These are phyloP conservation scores for Acrobasis suavella DNA, from an alignment of 2,888 invertebrate species.

Conservation along the genomic window DNA sequence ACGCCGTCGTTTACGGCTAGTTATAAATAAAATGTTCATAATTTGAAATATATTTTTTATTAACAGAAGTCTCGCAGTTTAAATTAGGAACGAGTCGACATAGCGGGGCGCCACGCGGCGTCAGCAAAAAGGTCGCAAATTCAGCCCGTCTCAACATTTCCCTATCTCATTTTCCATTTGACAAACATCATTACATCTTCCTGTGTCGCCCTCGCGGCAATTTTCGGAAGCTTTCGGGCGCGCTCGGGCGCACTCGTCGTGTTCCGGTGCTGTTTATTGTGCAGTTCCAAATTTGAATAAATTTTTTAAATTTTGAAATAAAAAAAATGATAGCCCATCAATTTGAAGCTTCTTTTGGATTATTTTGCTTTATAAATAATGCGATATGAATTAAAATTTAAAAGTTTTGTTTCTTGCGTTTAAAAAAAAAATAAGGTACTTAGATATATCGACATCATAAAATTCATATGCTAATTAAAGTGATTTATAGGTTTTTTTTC, in stretches of 20 bases:
- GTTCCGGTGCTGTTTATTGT: slow-evolving; percentile 49
- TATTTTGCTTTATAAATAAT: no score
- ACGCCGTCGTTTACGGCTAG: no score
- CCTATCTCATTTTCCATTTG: slow-evolving; percentile 83
- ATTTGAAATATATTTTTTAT: slow-evolving; percentile 12
- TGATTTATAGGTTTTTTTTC: no score
- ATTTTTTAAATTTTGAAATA: no score
- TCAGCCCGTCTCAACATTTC: slow-evolving; percentile 73
- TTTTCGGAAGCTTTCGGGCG: slow-evolving; percentile 62
- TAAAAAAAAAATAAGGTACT: no score
- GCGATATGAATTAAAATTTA: no score
- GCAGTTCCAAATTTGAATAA: slow-evolving; percentile 47
- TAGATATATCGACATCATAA: no score
- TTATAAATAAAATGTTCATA: no score
- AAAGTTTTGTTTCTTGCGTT: no score
- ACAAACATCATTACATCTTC: slow-evolving; percentile 82
- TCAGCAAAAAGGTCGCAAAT: slow-evolving; percentile 72
- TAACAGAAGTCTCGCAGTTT: slow-evolving; percentile 1
- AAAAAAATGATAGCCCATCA: no score
- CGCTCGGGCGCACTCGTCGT: slow-evolving; percentile 57
- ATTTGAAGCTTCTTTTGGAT: no score
- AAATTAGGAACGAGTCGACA: slow-evolving; percentile 16
- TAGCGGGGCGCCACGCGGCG: slow-evolving; percentile 39
- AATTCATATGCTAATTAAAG: no score
- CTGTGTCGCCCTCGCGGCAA: slow-evolving; percentile 64